Evolutionary conservation across 2,888 invertebrate genomes (phyloP).

Genomic region (Idaea straminata): DNA sequence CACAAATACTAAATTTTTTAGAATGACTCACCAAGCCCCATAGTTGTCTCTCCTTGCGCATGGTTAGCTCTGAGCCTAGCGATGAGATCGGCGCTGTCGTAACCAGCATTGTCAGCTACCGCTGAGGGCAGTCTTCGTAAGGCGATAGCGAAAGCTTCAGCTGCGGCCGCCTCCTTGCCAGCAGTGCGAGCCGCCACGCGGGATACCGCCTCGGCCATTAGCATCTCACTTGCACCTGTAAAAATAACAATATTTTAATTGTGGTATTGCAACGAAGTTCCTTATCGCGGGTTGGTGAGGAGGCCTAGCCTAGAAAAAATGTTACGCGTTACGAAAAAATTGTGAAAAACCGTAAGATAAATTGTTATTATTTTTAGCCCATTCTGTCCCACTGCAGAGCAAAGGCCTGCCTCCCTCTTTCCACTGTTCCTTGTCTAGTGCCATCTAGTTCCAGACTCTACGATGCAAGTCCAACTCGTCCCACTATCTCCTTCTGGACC

Average conservation of each 20-base stretch:
- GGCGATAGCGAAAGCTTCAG: slow-evolving; percentile 95
- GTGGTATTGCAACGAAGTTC: too few species aligned
- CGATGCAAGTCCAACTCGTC: too few species aligned
- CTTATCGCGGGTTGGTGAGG: too few species aligned
- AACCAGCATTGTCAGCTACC: slow-evolving; percentile 99
- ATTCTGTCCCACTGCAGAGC: too few species aligned
- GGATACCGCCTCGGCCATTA: slow-evolving; percentile 97
- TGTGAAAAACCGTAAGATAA: too few species aligned
- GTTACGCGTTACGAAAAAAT: too few species aligned
- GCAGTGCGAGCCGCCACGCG: slow-evolving; percentile 91
- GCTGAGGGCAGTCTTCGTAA: slow-evolving; percentile 94
- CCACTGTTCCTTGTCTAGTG: neutral
- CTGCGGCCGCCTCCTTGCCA: slow-evolving; percentile 98
- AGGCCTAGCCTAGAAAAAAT: too few species aligned
- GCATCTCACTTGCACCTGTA: slow-evolving; percentile 93
- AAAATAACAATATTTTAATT: neutral
- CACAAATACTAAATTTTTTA: too few species aligned
- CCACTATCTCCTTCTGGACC: too few species aligned
- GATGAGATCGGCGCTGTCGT: slow-evolving; percentile 96
- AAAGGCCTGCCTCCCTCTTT: neutral
- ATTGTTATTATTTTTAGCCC: too few species aligned
- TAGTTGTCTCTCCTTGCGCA: slow-evolving; percentile 87
- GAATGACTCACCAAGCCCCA: slow-evolving; percentile 86
- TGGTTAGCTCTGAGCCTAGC: slow-evolving; percentile 96
- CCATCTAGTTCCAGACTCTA: neutral